Base-by-base conservation (phyloP, 64 coral and sea anemone species). In the Orbicella faveolata region DNA sequence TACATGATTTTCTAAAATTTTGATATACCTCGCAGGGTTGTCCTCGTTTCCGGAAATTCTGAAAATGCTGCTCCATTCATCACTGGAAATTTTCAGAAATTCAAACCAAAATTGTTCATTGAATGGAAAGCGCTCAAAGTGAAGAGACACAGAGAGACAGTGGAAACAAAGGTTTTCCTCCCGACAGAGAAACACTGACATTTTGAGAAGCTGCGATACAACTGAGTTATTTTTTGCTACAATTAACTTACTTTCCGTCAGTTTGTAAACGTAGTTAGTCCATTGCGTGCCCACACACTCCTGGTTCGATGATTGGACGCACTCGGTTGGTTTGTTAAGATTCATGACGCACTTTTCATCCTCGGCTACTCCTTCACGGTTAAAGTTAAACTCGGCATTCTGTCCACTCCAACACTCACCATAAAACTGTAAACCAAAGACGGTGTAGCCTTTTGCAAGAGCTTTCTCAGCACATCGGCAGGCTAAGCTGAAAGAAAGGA, bases 361-460 rank as follows among this genome's bases (percentile, higher is more conserved):
- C 20, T 41, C 20, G 15, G 55, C 55, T 59, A 9, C 15, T 10
- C 93, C 93, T 36, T 90, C 93, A 19, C 79, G 84, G 19, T 54
- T 86, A 59, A 86, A 94, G 26, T 69, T 59, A 0, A 70, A n/a
- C 18, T 86, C 93, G 1, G 52, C 93, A 76, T 48, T 73, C 1
- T 74, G 82, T 36, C 93, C 93, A 18, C 88, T 83, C 93, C 93
- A 94, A 74, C 93, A 94, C 69, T 94, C 93, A 20, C 93, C 93
- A n/a, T 86, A 94, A 84, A 90, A 90, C 76, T 94, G 88, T 13
- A 94, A 48, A 61, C 93, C 93, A 87, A 94, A 94, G 0, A 86
- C 52, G 2, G 44, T 90, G 75, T 94, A 94, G 8, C 88, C 88
- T 51, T 90, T 90, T 34, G 67, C 9, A 17, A 55, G 61, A 39